A percentile compares a stretch with the other conserved stretches of the same genome.
Evolutionary conservation across 2,797 vertebrate species (phyloP).

Genomic region (Monodelphis domestica): DNA sequence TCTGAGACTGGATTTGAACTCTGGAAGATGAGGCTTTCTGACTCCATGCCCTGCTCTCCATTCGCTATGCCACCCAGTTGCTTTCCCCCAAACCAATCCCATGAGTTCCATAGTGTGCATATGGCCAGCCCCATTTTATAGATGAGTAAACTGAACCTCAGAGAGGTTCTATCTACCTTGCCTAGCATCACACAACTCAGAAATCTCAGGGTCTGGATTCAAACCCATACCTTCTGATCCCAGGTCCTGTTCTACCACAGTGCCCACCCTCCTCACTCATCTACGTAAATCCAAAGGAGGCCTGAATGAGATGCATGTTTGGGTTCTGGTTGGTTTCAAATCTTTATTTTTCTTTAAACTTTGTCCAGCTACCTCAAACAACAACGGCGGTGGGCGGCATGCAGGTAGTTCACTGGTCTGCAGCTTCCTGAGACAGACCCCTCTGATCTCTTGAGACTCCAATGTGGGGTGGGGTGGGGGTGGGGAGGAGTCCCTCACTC

Average conservation of each 20-base stretch:
- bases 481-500: neutral
- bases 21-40: neutral
- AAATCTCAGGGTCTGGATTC: neutral
- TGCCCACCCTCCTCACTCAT: neutral
- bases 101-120: neutral
- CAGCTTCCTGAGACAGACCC: neutral
- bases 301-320: neutral
- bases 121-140: neutral
- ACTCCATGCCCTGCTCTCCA: neutral
- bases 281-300: neutral
- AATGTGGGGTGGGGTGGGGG: neutral
- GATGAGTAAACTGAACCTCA: neutral
- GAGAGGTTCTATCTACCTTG: neutral
- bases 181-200: neutral
- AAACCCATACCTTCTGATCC: neutral
- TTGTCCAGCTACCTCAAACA: neutral
- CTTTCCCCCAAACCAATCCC: neutral
- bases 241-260: neutral
- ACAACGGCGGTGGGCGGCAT: too few species aligned
- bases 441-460: neutral
- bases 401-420: neutral
- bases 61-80: neutral
- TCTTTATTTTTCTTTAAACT: conserved; percentile 12
- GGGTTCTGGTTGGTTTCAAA: neutral
- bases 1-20: too few species aligned